Percentiles rank a stretch among this genome's conserved stretches.
phyloP scores from a whole-genome alignment of 2,888 invertebrate genomes.

The Tetropium fuscum region DNA sequence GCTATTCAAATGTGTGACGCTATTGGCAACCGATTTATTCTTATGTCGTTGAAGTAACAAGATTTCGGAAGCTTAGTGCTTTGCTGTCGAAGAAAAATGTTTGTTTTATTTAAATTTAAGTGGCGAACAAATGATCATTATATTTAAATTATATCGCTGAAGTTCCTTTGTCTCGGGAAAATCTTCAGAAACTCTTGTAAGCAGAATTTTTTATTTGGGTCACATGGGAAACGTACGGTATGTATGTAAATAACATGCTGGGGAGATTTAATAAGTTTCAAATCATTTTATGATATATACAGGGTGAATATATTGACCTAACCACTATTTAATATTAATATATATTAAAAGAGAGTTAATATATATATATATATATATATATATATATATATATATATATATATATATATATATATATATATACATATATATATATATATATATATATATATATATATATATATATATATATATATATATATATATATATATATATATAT shows the following conservation, averaged over 20 bases:
- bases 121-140: slow-evolving; percentile 60
- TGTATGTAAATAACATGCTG: background rate
- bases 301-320: no score
- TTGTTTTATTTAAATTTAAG: slow-evolving; percentile 66
- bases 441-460: no score
- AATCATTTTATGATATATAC: no score
- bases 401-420: no score
- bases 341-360: no score
- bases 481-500: no score
- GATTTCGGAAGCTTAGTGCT: slow-evolving; percentile 61
- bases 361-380: no score
- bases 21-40: slow-evolving; percentile 67
- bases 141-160: slow-evolving; percentile 57
- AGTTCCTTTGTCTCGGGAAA: slow-evolving; percentile 44
- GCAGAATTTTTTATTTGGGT: slow-evolving; percentile 37
- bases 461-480: no score
- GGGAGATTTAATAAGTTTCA: no score
- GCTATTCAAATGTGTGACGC: slow-evolving; percentile 66
- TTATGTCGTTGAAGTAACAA: slow-evolving; percentile 64
- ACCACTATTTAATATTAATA: no score
- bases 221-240: slow-evolving; percentile 54
- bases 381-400: no score
- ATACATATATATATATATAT: no score
- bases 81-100: slow-evolving; percentile 62
- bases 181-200: slow-evolving; percentile 39